Conservation (phyloP, 2,113 vertebrate species). For the Apaloderma vittatum region DNA sequence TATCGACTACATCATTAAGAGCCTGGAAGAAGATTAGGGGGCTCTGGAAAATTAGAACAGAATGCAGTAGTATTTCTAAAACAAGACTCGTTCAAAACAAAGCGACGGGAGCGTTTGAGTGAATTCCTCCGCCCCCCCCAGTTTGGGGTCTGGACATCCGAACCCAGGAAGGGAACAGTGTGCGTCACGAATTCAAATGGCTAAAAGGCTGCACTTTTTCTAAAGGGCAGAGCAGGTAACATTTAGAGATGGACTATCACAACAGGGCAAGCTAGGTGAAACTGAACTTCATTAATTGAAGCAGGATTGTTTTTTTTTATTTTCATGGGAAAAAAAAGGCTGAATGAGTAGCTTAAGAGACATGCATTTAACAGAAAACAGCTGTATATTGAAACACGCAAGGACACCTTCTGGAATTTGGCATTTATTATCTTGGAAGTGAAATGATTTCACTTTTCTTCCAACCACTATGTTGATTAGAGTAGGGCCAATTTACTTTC, state of each 20-base stretch:
- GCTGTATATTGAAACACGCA: neutral
- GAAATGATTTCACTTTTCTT: conserved; percentile 64
- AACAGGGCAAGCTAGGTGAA: conserved; percentile 54
- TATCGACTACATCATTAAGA: conserved; percentile 89
- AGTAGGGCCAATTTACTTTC: conserved; percentile 68
- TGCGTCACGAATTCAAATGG: accelerated
- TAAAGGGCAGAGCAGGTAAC: conserved; percentile 6
- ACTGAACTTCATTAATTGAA: conserved; percentile 65
- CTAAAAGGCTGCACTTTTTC: neutral
- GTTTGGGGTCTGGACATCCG: neutral
- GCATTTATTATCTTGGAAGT: neutral
- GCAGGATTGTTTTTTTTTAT: neutral
- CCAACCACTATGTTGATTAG: conserved; percentile 52
- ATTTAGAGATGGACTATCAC: conserved; percentile 48
- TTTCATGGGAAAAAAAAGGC: neutral
- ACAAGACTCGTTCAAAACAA: conserved; percentile 51
- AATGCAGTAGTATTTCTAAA: conserved; percentile 73
- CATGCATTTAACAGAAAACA: accelerated
- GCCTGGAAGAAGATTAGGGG: conserved; percentile 92
- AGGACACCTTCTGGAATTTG: neutral
- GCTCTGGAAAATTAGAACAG: conserved; percentile 92
- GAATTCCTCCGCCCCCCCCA: neutral
- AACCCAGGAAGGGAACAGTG: neutral
- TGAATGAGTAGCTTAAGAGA: neutral
- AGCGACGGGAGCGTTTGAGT: neutral